Base-by-base conservation (phyloP, 2,888 invertebrate genomes). In the Podabrus alpinus region DNA sequence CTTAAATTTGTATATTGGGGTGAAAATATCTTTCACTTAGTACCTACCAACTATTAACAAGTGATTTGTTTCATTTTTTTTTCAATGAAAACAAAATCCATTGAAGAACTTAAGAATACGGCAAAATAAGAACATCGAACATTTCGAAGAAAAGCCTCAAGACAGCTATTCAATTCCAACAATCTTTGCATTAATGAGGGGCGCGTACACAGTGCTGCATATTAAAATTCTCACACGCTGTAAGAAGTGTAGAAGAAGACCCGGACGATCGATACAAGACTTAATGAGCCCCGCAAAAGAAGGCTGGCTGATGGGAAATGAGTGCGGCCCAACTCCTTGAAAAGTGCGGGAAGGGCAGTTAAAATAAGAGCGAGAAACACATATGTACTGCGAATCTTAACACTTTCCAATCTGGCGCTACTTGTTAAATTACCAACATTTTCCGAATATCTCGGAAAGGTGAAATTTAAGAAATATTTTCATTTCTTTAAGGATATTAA, bases 191-290 rank as follows among this genome's bases (percentile, higher is more conserved):
- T 86, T 86, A 86, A 86, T 86, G 85, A 86, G 85, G 83, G 81
- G 83, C 83, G 84, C 84, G 83, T 83, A 84, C 83, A 81, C 83
- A 82, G 83, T 81, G 83, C 84, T 84, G 85, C 85, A 85, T 86
- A 86, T 86, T 86, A 86, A 86, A 86, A 86, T 85, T 86, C 86
- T 85, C 86, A 85, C 85, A 86, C 86, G 85, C 79, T 78, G 84
- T 77, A 86, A 86, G 86, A 86, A 85, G 81, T 81, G 81, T 79
- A 75, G 80, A 81, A 84, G 85, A 84, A 81, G 82, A 80, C 80
- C 80, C 80, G 78, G 77, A 81, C 83, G 85, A 85, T 85, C 85
- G 85, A 85, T 85, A 85, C 83, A 84, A 83, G 84, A 84, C 85
- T 85, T 85, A 85, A 85, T 84, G 85, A 85, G 85, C 85, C 85